Conservation (phyloP, 2,113 vertebrate genomes). For the Strix aluco region DNA sequence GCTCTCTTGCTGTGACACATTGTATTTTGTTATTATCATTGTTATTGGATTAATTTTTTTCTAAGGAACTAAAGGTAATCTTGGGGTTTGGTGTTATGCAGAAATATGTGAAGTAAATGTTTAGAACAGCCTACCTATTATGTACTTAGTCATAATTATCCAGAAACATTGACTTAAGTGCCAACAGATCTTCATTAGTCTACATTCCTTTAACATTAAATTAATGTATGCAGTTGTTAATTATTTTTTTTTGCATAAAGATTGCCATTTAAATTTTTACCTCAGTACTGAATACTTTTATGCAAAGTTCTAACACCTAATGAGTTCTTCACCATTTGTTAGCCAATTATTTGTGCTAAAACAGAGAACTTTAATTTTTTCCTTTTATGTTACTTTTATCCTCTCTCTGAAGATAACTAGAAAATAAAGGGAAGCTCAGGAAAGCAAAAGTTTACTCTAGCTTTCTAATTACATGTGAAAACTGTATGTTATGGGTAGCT, state of each 20-base stretch:
- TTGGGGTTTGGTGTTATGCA: background rate
- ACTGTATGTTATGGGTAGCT: background rate
- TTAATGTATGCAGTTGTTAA: background rate
- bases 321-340: background rate
- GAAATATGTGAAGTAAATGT: background rate
- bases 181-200: background rate
- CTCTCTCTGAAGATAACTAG: background rate
- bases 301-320: background rate
- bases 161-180: background rate
- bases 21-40: background rate
- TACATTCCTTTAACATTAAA: background rate
- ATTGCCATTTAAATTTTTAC: background rate
- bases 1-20: background rate
- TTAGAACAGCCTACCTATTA: background rate
- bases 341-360: background rate
- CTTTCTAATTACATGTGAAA: background rate
- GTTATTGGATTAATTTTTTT: background rate
- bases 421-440: background rate
- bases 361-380: background rate
- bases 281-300: background rate
- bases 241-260: background rate
- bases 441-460: background rate
- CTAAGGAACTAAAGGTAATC: background rate
- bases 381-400: background rate
- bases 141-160: background rate